These are phyloP conservation scores for Bolinopsis microptera DNA, from an alignment of 37 sponge, comb jelly and placozoan species.

Conservation along the genomic window DNA sequence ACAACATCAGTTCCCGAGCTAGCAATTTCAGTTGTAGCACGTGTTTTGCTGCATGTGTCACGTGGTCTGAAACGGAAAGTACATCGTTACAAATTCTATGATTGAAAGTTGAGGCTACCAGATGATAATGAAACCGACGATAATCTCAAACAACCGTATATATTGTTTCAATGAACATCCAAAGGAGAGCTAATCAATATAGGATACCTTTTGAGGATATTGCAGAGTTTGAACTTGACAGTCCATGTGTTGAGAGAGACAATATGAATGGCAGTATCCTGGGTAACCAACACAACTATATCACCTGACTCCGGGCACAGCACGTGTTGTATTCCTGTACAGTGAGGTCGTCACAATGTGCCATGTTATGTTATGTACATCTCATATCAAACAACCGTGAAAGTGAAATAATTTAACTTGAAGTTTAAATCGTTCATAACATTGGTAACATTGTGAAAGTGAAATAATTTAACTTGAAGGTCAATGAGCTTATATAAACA, in stretches of 20 bases:
- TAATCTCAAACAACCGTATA: neutral
- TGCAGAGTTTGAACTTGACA: neutral
- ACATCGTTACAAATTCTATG: too few species aligned
- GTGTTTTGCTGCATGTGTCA: neutral
- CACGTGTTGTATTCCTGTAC: neutral
- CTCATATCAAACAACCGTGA: too few species aligned
- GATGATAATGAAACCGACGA: too few species aligned
- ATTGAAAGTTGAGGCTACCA: too few species aligned
- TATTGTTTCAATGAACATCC: neutral
- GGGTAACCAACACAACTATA: slow-evolving; percentile 23
- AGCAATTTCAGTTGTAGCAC: neutral
- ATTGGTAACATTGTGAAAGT: too few species aligned
- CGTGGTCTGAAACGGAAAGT: neutral
- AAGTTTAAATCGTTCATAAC: too few species aligned
- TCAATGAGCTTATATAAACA: too few species aligned
- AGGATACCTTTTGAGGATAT: neutral
- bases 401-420: too few species aligned
- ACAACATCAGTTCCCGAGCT: neutral
- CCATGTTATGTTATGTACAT: too few species aligned
- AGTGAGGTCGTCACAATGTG: neutral
- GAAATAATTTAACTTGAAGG: too few species aligned
- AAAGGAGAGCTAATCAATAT: too few species aligned
- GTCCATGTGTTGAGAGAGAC: slow-evolving; percentile 53
- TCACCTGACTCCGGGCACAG: slow-evolving; percentile 43
- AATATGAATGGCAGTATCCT: slow-evolving; percentile 16